phyloP scores from a whole-genome alignment of 2,113 vertebrate genomes.

The Scortum barcoo region DNA sequence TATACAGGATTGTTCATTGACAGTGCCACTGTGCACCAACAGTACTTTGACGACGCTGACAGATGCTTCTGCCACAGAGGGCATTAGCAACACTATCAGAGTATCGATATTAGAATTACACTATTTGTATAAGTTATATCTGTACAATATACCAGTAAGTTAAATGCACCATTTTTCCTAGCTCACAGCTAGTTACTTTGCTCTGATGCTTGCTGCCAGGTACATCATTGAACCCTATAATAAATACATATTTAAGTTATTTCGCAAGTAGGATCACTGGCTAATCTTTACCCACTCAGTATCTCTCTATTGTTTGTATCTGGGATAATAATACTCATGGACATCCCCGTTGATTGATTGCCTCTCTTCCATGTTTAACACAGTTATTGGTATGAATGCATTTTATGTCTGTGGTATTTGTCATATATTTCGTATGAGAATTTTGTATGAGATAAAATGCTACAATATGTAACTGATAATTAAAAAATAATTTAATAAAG shows the following conservation, averaged over 20 bases:
- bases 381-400: no score
- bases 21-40: neutral
- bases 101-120: no score
- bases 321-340: neutral
- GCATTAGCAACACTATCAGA: no score
- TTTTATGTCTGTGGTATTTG: neutral
- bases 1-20: no score
- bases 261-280: neutral
- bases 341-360: neutral
- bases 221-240: neutral
- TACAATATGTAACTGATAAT: no score
- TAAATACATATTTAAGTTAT: neutral
- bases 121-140: neutral
- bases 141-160: neutral
- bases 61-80: no score
- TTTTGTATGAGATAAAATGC: no score
- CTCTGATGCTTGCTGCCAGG: neutral
- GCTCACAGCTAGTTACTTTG: neutral
- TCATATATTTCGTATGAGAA: neutral
- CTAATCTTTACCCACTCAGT: neutral
- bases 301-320: neutral
- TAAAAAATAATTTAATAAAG: no score
- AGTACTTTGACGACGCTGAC: neutral
- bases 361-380: neutral
- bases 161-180: neutral